These are phyloP conservation scores for Cephus pulcher DNA, from an alignment of 2,888 invertebrate species.

Conservation along the genomic window DNA sequence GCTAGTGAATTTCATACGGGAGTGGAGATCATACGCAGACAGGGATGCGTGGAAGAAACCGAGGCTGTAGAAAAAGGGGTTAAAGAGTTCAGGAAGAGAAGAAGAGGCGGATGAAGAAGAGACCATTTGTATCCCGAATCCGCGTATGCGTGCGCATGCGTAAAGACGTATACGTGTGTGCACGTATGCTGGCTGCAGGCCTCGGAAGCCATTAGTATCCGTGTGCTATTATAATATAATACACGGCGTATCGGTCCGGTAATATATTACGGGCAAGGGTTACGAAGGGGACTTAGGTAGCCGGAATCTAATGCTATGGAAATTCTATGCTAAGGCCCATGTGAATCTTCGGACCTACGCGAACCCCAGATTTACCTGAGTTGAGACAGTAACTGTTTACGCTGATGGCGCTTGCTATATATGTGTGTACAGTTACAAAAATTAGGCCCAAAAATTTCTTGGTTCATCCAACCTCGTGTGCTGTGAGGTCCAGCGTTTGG, in stretches of 20 bases:
- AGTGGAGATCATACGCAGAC: neutral
- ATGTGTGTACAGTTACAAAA: neutral
- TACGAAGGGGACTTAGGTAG: slow-evolving; percentile 25
- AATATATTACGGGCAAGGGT: slow-evolving; percentile 50
- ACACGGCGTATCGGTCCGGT: slow-evolving; percentile 44
- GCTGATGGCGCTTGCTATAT: neutral
- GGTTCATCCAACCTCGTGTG: neutral
- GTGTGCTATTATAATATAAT: slow-evolving; percentile 52
- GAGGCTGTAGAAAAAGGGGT: neutral
- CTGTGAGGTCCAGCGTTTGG: neutral
- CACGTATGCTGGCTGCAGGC: neutral
- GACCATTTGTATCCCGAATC: slow-evolving; percentile 48
- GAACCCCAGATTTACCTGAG: neutral
- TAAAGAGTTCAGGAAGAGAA: slow-evolving; percentile 10
- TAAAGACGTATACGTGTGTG: slow-evolving; percentile 16
- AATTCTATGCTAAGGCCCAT: slow-evolving; percentile 37
- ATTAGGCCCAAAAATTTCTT: neutral
- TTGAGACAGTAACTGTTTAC: neutral
- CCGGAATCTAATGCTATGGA: slow-evolving; percentile 45
- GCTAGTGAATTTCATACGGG: neutral
- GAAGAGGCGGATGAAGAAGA: slow-evolving; percentile 38
- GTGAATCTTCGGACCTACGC: slow-evolving; percentile 3
- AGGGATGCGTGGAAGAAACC: neutral
- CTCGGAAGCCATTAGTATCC: slow-evolving; percentile 51
- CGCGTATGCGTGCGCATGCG: slow-evolving; percentile 27